Conservation (phyloP, 2,797 vertebrate species). For the Bryconaethiops microstoma region DNA sequence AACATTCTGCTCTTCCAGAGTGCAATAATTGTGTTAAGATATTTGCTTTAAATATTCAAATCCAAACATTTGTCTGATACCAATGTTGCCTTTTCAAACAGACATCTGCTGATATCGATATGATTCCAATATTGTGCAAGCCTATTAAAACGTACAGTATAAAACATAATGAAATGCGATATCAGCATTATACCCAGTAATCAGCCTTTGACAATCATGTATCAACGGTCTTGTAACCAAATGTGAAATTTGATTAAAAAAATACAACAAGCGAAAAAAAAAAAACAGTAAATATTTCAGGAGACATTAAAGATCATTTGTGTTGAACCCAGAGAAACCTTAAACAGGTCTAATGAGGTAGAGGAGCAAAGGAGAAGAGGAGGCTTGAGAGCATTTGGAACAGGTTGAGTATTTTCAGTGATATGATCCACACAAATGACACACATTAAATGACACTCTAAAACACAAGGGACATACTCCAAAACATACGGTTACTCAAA, state of each 20-base stretch:
- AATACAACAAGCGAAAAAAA: no score
- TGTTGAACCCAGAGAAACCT: conserved; percentile 28
- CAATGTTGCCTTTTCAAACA: no score
- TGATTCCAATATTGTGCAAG: no score
- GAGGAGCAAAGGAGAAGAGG: conserved; percentile 29
- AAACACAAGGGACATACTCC: conserved; percentile 11
- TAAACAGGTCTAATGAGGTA: conserved; percentile 32
- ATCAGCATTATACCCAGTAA: conserved; percentile 14
- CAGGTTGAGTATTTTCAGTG: conserved; percentile 20
- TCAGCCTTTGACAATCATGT: conserved; percentile 39
- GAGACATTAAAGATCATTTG: conserved; percentile 13
- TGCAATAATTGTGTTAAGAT: no score
- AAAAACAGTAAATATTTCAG: conserved; percentile 32
- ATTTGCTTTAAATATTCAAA: no score
- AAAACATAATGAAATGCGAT: conserved; percentile 10
- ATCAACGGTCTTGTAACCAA: not conserved
- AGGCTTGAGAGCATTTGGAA: conserved; percentile 22
- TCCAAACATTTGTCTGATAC: no score
- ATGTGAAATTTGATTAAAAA: not conserved
- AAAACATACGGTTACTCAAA: conserved; percentile 36
- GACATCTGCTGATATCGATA: no score
- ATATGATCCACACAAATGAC: conserved; percentile 18
- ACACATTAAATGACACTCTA: not conserved
- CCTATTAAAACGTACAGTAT: not conserved
- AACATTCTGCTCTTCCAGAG: no score